A percentile compares a stretch with the other conserved stretches of the same genome.
Conservation (phyloP, 1,140 invertebrate genomes). For the Cydia fagiglandana region DNA sequence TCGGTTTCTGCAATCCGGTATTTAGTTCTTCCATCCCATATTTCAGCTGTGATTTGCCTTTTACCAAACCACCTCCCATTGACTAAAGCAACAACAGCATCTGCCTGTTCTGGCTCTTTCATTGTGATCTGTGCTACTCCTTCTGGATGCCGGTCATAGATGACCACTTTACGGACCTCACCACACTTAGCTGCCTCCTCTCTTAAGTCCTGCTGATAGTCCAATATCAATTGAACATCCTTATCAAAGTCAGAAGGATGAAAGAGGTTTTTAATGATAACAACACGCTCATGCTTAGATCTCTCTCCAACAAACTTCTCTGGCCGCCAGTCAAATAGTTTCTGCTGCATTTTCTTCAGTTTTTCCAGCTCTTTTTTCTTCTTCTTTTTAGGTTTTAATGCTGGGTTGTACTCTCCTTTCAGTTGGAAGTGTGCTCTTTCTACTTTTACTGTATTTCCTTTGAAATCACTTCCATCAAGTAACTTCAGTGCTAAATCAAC, state of each 20-base stretch:
- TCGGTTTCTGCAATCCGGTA: constrained; percentile 96
- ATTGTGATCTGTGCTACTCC: constrained; percentile 96
- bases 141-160: constrained; percentile 97
- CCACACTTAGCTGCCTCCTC: constrained; percentile 96
- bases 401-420: constrained; percentile 97
- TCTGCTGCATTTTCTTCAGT: constrained; percentile 95
- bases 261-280: constrained; percentile 98
- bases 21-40: constrained; percentile 98
- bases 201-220: constrained; percentile 94
- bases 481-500: constrained; percentile 95
- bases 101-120: constrained; percentile 93
- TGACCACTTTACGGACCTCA: constrained; percentile 93
- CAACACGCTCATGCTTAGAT: constrained; percentile 92
- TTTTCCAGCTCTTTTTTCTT: constrained; percentile 94
- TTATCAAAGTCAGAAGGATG: constrained; percentile 93
- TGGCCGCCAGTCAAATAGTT: constrained; percentile 97
- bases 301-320: constrained; percentile 93
- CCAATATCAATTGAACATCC: constrained; percentile 92
- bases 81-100: constrained; percentile 92
- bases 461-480: constrained; percentile 92
- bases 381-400: constrained; percentile 94
- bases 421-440: constrained; percentile 96
- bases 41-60: constrained; percentile 89
- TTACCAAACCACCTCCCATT: constrained; percentile 96
- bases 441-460: constrained; percentile 90